A percentile compares a stretch with the other conserved stretches of the same genome.
Conservation (phyloP, 1,140 invertebrate genomes). For the Sycophaga agraensis region DNA sequence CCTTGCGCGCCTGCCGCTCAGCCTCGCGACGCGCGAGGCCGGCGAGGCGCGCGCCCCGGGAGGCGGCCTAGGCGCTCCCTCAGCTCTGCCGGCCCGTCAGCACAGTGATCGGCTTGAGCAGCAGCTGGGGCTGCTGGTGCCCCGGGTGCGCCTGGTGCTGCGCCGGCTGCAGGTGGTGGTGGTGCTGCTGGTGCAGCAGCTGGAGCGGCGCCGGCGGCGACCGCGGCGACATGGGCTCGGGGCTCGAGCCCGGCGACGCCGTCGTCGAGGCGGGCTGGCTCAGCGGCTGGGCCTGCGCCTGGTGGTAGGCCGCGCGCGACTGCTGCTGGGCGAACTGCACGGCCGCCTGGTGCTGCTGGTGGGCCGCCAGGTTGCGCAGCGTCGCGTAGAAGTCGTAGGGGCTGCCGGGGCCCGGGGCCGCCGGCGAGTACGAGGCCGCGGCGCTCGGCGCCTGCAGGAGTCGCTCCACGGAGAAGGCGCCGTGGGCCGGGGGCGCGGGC, state of each 20-base stretch:
- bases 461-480: slow-evolving; percentile 59
- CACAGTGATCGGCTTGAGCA: slow-evolving; percentile 53
- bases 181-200: neutral
- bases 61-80: no score
- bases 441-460: slow-evolving; percentile 45
- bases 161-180: neutral
- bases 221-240: slow-evolving; percentile 55
- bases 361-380: slow-evolving; percentile 51
- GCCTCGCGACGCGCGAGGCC: no score
- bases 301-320: slow-evolving; percentile 28
- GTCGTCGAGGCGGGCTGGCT: slow-evolving; percentile 51
- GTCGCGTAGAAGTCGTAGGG: slow-evolving; percentile 59
- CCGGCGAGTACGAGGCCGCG: slow-evolving; percentile 35
- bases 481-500: slow-evolving; percentile 51
- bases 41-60: no score
- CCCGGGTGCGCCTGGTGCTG: slow-evolving; percentile 32
- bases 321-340: slow-evolving; percentile 18
- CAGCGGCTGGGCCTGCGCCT: slow-evolving; percentile 37
- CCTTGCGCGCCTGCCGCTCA: no score
- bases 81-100: slow-evolving; percentile 53
- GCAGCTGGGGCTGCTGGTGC: slow-evolving; percentile 34
- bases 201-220: slow-evolving; percentile 36
- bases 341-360: slow-evolving; percentile 42
- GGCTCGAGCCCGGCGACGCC: slow-evolving; percentile 58
- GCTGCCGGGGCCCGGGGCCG: slow-evolving; percentile 33